Percentiles rank a stretch among this genome's conserved stretches.
Conservation (phyloP, 2,797 vertebrate genomes). For the Bucorvus abyssinicus region DNA sequence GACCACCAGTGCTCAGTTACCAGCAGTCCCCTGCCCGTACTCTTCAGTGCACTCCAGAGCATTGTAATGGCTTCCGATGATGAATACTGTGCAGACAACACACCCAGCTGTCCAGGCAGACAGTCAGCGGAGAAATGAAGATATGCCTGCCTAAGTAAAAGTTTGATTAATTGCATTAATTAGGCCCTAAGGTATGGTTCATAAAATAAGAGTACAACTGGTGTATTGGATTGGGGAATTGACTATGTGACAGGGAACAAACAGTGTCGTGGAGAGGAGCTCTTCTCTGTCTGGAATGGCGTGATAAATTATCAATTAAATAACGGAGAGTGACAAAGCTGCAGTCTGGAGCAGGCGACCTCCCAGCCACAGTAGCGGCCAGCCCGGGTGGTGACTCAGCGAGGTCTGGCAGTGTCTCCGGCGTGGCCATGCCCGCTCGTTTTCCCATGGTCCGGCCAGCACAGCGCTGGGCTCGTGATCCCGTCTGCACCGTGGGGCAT, state of each 20-base stretch:
- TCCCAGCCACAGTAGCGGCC: not conserved
- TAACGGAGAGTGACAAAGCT: conserved; percentile 52
- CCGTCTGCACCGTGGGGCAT: fast-evolving
- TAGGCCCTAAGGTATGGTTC: conserved; percentile 76
- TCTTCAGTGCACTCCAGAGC: conserved; percentile 21
- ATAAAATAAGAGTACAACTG: conserved; percentile 73
- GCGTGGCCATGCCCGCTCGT: fast-evolving
- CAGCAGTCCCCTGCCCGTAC: not conserved
- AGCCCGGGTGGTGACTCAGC: not conserved
- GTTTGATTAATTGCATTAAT: conserved; percentile 79
- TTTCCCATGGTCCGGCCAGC: not conserved
- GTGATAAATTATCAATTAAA: conserved; percentile 66
- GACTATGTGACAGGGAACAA: conserved; percentile 71
- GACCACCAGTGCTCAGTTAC: not conserved
- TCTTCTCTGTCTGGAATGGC: conserved; percentile 48
- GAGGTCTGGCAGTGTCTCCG: not conserved
- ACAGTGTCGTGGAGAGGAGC: conserved; percentile 32
- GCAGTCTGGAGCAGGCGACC: not conserved
- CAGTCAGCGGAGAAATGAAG: conserved; percentile 49
- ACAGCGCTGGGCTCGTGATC: fast-evolving
- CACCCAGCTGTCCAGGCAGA: conserved; percentile 62
- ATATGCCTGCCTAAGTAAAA: conserved; percentile 69
- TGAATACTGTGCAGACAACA: conserved; percentile 56
- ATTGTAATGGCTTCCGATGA: conserved; percentile 51
- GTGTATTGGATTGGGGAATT: conserved; percentile 64